Conservation (phyloP, 2,113 vertebrate species). For the Archocentrus centrarchus region DNA sequence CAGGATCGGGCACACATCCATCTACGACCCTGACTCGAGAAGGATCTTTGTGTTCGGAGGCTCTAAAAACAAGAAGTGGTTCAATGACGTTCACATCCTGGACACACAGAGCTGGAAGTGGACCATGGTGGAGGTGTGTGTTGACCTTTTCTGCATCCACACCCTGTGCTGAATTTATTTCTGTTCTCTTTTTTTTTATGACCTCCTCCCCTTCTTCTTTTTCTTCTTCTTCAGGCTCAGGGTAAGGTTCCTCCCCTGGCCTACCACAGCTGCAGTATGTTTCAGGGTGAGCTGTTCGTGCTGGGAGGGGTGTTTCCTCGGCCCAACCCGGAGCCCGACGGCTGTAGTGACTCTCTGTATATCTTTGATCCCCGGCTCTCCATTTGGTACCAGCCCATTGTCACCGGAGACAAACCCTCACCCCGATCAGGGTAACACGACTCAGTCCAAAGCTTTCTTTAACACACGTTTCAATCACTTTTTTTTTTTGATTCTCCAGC, state of each 20-base stretch:
- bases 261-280: constrained; percentile 83
- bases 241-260: constrained; percentile 83
- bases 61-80: constrained; percentile 84
- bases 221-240: constrained; percentile 68
- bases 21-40: constrained; percentile 77
- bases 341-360: constrained; percentile 85
- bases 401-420: constrained; percentile 80
- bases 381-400: constrained; percentile 88
- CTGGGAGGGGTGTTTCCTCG: constrained; percentile 83
- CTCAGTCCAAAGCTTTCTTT: not conserved
- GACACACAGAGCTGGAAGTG: constrained; percentile 84
- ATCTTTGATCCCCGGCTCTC: constrained; percentile 85
- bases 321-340: constrained; percentile 78
- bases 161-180: not conserved
- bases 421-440: constrained; percentile 83
- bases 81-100: constrained; percentile 82
- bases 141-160: accelerated
- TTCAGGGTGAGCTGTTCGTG: constrained; percentile 82
- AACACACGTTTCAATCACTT: not conserved
- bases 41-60: constrained; percentile 83
- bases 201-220: not conserved
- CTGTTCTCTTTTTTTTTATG: not conserved
- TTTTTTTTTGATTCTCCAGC: not conserved
- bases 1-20: constrained; percentile 81
- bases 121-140: constrained; percentile 78